phyloP scores from a whole-genome alignment of 1,140 invertebrate genomes.

The Megalonaias nervosa region DNA sequence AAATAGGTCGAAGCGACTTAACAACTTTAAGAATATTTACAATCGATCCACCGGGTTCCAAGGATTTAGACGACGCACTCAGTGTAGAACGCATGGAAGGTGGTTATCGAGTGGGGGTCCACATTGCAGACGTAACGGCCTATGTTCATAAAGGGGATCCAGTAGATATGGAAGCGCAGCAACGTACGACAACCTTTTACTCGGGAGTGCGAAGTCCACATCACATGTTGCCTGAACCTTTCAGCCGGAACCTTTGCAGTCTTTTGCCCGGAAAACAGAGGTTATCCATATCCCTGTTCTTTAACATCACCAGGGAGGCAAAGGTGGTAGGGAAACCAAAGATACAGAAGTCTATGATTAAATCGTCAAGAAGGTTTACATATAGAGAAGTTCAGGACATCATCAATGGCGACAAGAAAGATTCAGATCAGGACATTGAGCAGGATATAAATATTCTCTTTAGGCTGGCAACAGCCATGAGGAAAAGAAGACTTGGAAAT shows the following conservation, averaged over 20 bases:
- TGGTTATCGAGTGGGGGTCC: slow-evolving; percentile 48
- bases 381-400: slow-evolving; percentile 44
- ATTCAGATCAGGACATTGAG: slow-evolving; percentile 9
- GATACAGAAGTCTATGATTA: slow-evolving; percentile 31
- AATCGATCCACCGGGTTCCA: slow-evolving; percentile 97
- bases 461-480: slow-evolving; percentile 32
- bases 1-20: neutral
- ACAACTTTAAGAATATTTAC: slow-evolving; percentile 77
- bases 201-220: slow-evolving; percentile 43
- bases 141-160: slow-evolving; percentile 45
- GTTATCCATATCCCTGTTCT: slow-evolving; percentile 49
- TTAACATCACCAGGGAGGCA: slow-evolving; percentile 37
- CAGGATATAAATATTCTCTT: slow-evolving; percentile 31
- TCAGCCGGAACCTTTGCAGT: slow-evolving; percentile 68
- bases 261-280: slow-evolving; percentile 59
- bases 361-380: slow-evolving; percentile 31
- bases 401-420: slow-evolving; percentile 3
- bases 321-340: slow-evolving; percentile 20
- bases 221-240: slow-evolving; percentile 67
- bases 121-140: slow-evolving; percentile 64
- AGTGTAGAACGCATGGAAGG: slow-evolving; percentile 73
- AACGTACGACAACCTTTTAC: slow-evolving; percentile 58
- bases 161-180: slow-evolving; percentile 57
- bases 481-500: slow-evolving; percentile 37
- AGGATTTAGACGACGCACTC: slow-evolving; percentile 98